A percentile compares a stretch with the other conserved stretches of the same genome.
Evolutionary conservation across 2,113 vertebrate species (phyloP).

Genomic region (Psammodynastes pulverulentus): DNA sequence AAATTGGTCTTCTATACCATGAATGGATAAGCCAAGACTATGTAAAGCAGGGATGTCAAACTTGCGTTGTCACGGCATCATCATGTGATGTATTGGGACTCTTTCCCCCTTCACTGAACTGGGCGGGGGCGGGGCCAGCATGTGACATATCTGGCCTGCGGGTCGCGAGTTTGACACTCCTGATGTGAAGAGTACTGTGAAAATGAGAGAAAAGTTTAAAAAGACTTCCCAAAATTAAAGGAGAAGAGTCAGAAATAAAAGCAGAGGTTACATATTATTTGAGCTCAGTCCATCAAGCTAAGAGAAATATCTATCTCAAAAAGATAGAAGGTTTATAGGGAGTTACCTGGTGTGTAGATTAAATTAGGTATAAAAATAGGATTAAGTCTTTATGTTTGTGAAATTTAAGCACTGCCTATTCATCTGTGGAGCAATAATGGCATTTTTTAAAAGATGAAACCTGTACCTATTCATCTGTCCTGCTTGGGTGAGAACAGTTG

Average conservation of each 20-base stretch:
- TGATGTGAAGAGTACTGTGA: not conserved
- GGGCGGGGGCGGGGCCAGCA: too few species aligned
- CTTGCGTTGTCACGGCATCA: too few species aligned
- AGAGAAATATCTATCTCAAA: not conserved
- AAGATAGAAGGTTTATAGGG: not conserved
- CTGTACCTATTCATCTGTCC: not conserved
- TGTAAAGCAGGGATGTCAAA: too few species aligned
- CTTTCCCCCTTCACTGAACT: too few species aligned
- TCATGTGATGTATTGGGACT: too few species aligned
- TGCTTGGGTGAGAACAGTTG: not conserved
- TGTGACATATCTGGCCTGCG: too few species aligned
- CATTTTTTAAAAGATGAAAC: not conserved
- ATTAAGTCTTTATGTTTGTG: not conserved
- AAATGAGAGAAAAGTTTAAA: not conserved
- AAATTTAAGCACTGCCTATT: not conserved
- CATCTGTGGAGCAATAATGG: not conserved
- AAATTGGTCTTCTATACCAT: not conserved
- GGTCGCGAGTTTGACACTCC: too few species aligned
- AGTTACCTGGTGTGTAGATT: not conserved
- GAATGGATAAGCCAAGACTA: not conserved
- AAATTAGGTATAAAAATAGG: not conserved
- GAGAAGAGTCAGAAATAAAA: not conserved
- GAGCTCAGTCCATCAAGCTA: not conserved
- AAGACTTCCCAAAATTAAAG: not conserved
- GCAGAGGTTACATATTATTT: not conserved